Conservation (phyloP, 1,140 invertebrate genomes). For the Pogonomyrmex californicus region DNA sequence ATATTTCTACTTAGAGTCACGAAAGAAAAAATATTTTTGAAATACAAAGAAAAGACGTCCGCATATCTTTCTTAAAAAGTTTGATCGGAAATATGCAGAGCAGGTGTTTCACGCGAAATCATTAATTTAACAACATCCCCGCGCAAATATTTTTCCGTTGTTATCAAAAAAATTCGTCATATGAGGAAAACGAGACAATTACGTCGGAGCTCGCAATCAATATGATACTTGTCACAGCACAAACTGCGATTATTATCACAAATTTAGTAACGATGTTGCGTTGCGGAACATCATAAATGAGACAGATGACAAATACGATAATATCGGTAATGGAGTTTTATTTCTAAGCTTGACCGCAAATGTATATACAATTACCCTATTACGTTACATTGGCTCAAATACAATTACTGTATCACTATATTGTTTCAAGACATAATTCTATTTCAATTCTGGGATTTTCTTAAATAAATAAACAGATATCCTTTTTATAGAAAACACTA, state of each 20-base stretch:
- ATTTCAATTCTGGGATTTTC: not conserved
- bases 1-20: not conserved
- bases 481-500: not conserved
- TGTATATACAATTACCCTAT: not conserved
- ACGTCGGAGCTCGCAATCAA: slow-evolving; percentile 14
- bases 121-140: not conserved
- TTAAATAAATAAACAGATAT: slow-evolving; percentile 9
- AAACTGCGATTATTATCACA: not conserved
- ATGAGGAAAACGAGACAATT: not conserved
- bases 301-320: slow-evolving; percentile 1
- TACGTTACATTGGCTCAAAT: not conserved
- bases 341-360: not conserved
- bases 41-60: not conserved
- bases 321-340: not conserved
- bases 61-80: not conserved
- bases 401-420: not conserved
- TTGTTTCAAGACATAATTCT: not conserved
- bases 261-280: not conserved
- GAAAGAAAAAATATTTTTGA: not conserved
- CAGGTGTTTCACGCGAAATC: not conserved
- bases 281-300: not conserved
- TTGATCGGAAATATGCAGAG: not conserved
- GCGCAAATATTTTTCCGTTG: not conserved
- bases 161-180: slow-evolving; percentile 3
- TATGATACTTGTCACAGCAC: not conserved